These are phyloP conservation scores for Dolichomitus sp. DNA, from an alignment of 2,888 invertebrate species.

Conservation along the genomic window DNA sequence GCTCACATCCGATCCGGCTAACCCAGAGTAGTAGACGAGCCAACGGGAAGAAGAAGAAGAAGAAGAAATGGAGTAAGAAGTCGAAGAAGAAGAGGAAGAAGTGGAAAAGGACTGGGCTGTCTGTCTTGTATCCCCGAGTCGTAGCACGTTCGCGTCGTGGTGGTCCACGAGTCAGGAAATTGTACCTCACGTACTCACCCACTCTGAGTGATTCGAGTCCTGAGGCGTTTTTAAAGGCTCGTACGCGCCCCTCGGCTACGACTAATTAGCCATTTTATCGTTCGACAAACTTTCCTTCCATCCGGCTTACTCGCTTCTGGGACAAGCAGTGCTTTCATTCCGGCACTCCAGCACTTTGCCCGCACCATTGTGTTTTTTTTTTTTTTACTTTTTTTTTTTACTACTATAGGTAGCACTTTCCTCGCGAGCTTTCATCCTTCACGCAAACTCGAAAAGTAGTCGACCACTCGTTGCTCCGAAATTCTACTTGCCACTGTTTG, in stretches of 20 bases:
- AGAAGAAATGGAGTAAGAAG: constrained; percentile 2
- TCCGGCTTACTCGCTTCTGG: constrained; percentile 25
- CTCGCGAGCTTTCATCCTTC: constrained; percentile 31
- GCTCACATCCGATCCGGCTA: constrained; percentile 65
- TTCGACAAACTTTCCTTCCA: constrained; percentile 57
- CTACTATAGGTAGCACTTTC: background rate
- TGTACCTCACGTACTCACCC: constrained; percentile 51
- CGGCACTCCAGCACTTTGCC: constrained; percentile 12
- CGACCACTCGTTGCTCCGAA: constrained; percentile 47
- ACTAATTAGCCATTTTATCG: constrained; percentile 66
- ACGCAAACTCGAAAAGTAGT: constrained; percentile 11
- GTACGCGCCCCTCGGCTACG: constrained; percentile 39
- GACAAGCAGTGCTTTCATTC: constrained; percentile 16
- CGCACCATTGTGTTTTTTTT: constrained; percentile 2
- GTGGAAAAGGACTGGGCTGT: constrained; percentile 22
- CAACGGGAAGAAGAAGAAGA: constrained; percentile 17
- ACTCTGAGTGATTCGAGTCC: constrained; percentile 28
- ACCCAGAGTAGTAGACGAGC: constrained; percentile 37
- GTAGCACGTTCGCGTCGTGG: constrained; percentile 51
- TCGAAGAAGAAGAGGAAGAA: constrained; percentile 9
- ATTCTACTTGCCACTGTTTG: background rate
- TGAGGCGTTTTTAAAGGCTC: constrained; percentile 40
- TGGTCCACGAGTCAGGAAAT: constrained; percentile 61
- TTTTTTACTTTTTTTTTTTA: constrained; percentile 1
- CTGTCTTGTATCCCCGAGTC: constrained; percentile 53